Evolutionary conservation across 2,113 vertebrate genomes (phyloP).

Genomic region (Lota lota): DNA sequence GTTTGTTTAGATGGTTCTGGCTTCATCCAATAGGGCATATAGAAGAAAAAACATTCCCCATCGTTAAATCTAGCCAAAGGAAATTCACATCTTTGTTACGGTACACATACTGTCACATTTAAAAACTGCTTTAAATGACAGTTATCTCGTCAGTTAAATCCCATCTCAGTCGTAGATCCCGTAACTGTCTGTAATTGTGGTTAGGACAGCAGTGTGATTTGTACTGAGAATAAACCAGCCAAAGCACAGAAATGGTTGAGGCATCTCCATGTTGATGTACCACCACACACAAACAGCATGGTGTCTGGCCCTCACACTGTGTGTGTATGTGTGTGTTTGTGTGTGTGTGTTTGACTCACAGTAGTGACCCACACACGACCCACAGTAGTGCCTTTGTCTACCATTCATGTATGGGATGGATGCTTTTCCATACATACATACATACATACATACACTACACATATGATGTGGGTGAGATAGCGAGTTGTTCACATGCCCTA

Average conservation of each 20-base stretch:
- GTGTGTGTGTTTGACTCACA: slow-evolving; percentile 2
- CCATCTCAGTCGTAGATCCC: neutral
- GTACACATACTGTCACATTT: too few relatives aligned
- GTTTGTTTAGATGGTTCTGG: too few relatives aligned
- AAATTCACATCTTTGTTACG: too few relatives aligned
- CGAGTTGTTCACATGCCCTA: too few relatives aligned
- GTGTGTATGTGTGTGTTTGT: neutral
- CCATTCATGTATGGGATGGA: too few relatives aligned
- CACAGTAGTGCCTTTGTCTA: slow-evolving; percentile 1
- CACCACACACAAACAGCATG: slow-evolving; percentile 9
- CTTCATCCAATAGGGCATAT: too few relatives aligned
- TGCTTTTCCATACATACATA: too few relatives aligned
- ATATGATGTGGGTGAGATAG: neutral
- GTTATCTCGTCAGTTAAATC: neutral
- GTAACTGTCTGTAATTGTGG: neutral
- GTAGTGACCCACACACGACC: neutral
- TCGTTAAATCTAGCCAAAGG: too few relatives aligned
- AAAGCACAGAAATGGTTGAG: neutral
- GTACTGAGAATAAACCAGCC: neutral
- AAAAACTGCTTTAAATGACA: neutral
- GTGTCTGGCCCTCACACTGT: neutral
- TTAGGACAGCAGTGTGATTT: neutral
- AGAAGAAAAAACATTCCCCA: too few relatives aligned
- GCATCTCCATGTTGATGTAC: neutral
- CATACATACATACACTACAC: too few relatives aligned